A percentile compares a stretch with the other conserved stretches of the same genome.
phyloP scores from a whole-genome alignment of 2,888 invertebrate species.

The Galeopsomyia nigrocyanea region DNA sequence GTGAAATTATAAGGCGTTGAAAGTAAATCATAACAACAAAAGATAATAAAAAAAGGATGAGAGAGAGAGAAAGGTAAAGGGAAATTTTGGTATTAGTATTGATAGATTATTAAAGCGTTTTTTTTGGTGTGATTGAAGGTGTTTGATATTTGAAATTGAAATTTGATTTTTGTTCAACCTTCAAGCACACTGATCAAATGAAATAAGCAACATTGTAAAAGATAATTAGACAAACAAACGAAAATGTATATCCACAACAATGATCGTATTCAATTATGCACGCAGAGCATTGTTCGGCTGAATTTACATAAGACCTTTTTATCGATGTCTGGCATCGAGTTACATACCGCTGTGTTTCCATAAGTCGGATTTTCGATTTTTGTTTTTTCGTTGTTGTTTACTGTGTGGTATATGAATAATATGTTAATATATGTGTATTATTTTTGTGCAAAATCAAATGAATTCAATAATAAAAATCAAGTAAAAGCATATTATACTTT shows the following conservation, averaged over 20 bases:
- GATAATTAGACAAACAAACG: conserved; percentile 23
- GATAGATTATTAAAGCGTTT: conserved; percentile 8
- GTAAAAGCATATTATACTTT: conserved; percentile 23
- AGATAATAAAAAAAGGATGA: not conserved
- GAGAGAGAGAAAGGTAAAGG: conserved; percentile 26
- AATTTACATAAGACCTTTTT: conserved; percentile 43
- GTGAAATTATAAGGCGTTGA: conserved; percentile 15
- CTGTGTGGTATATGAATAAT: conserved; percentile 3
- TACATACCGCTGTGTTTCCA: conserved; percentile 62
- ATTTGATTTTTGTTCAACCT: conserved; percentile 2
- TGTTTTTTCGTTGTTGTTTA: conserved; percentile 31
- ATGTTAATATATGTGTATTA: conserved; percentile 36
- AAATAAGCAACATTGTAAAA: not conserved
- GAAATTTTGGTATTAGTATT: not conserved
- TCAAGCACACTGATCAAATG: conserved; percentile 20
- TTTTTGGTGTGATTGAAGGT: not conserved
- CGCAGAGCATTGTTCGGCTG: conserved; percentile 27
- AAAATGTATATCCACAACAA: conserved; percentile 21
- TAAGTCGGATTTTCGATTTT: conserved; percentile 50
- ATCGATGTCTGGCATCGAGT: conserved; percentile 58
- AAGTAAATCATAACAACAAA: conserved; percentile 1
- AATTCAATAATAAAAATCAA: conserved; percentile 23
- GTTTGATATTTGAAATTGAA: too few relatives aligned
- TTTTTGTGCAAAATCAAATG: conserved; percentile 26
- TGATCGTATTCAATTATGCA: conserved; percentile 20